A percentile compares a stretch with the other conserved stretches of the same genome.
phyloP scores from a whole-genome alignment of 2,797 vertebrate genomes.

The Eulemur coronatus region DNA sequence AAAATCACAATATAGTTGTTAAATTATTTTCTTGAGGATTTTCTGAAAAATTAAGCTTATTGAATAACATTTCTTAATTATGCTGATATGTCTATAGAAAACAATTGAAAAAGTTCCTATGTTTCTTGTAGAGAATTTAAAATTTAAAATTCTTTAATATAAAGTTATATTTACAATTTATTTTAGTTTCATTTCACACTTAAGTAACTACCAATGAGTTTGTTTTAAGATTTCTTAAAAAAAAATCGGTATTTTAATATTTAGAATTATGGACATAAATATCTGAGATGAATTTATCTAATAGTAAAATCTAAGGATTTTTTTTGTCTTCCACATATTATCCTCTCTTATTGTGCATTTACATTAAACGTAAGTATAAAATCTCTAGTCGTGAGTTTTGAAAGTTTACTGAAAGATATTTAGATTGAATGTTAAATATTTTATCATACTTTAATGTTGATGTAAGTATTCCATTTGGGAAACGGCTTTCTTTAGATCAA shows the following conservation, averaged over 20 bases:
- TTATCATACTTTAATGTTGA: neutral
- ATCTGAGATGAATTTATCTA: neutral
- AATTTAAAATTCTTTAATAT: neutral
- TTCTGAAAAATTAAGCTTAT: neutral
- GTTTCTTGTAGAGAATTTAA: neutral
- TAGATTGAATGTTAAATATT: neutral
- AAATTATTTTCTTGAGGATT: slow-evolving; percentile 2
- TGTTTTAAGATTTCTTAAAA: neutral
- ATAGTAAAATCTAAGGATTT: neutral
- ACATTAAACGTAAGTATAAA: slow-evolving; percentile 15
- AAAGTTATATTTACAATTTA: neutral
- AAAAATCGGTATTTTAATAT: neutral
- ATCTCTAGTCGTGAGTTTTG: neutral
- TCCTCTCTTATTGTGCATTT: neutral
- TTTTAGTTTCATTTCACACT: slow-evolving; percentile 41
- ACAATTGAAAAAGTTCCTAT: neutral
- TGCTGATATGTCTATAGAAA: neutral
- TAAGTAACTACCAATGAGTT: neutral
- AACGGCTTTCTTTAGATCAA: neutral
- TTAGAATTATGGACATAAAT: slow-evolving; percentile 2
- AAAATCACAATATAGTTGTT: slow-evolving; percentile 54
- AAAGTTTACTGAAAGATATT: neutral
- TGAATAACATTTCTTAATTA: slow-evolving; percentile 7
- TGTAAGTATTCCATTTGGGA: neutral
- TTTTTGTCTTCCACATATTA: neutral